A percentile compares a stretch with the other conserved stretches of the same genome.
Evolutionary conservation across 2,113 vertebrate species (phyloP).

Genomic region (Panurus biarmicus): DNA sequence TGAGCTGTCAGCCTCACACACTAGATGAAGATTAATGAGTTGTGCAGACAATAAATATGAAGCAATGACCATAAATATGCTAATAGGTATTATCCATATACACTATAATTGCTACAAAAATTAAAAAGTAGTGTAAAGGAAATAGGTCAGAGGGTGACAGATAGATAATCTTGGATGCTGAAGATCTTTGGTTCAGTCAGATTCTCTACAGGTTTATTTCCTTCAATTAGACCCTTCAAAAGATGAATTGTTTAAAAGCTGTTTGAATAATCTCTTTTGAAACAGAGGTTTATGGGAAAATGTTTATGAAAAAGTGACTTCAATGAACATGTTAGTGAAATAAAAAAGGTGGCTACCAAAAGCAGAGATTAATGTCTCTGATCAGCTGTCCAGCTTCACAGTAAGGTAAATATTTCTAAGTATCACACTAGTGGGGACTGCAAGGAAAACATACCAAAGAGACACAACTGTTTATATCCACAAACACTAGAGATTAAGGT

Average conservation of each 20-base stretch:
- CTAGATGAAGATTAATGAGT: constrained; percentile 99
- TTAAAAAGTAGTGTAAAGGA: constrained; percentile 80
- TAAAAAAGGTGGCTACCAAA: constrained; percentile 61
- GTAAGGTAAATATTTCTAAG: neutral
- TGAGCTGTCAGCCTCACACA: constrained; percentile 97
- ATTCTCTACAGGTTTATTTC: constrained; percentile 74
- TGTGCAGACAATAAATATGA: constrained; percentile 94
- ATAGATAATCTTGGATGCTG: constrained; percentile 82
- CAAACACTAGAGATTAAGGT: neutral
- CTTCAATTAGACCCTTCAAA: constrained; percentile 69
- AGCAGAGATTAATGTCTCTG: constrained; percentile 44
- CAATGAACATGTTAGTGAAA: constrained; percentile 55
- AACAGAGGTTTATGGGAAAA: constrained; percentile 46
- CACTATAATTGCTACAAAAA: constrained; percentile 84
- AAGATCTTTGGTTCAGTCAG: constrained; percentile 74
- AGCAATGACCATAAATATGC: constrained; percentile 99
- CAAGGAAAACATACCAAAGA: neutral
- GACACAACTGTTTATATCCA: neutral
- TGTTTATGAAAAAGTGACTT: constrained; percentile 61
- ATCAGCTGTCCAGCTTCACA: constrained; percentile 18
- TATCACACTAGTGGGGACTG: neutral
- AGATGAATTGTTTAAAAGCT: constrained; percentile 74
- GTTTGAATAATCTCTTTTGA: constrained; percentile 66
- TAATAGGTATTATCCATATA: constrained; percentile 95
- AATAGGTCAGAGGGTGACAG: constrained; percentile 77